Evolutionary conservation across 2,113 vertebrate genomes (phyloP).

Genomic region (Orientallactaga bullata): DNA sequence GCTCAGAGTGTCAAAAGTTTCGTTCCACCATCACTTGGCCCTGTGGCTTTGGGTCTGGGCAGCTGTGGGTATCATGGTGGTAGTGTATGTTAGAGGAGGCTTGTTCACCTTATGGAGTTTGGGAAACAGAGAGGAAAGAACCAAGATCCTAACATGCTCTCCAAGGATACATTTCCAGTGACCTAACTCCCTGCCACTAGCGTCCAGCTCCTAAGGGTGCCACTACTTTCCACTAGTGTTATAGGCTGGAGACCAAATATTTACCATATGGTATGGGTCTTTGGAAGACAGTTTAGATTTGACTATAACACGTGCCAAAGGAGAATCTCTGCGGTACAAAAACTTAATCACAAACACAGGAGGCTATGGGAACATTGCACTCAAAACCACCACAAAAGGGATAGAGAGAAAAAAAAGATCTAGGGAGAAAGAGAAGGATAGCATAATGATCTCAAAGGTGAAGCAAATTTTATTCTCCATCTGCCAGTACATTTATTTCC

Average conservation of each 20-base stretch:
- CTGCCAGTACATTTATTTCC: not conserved
- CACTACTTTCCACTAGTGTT: not conserved
- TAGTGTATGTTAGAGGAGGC: not conserved
- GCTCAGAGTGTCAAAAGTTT: not conserved
- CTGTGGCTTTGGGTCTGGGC: not conserved
- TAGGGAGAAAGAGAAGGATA: too few relatives aligned
- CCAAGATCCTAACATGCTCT: too few relatives aligned
- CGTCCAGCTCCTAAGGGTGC: not conserved
- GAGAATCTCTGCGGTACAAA: not conserved
- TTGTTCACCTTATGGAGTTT: not conserved
- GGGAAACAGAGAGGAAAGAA: not conserved
- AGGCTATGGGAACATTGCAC: too few relatives aligned
- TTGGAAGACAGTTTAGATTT: not conserved
- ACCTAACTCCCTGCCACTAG: not conserved
- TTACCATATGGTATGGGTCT: not conserved
- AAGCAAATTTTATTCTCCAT: not conserved
- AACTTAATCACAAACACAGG: too few relatives aligned
- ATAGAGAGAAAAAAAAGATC: not conserved
- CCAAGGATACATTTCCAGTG: not conserved
- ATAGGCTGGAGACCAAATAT: not conserved
- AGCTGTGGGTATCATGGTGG: not conserved
- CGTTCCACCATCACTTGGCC: not conserved
- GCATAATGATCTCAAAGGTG: not conserved
- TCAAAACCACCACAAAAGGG: not conserved
- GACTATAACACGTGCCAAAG: not conserved